Percentiles rank a stretch among this genome's conserved stretches.
These are phyloP conservation scores for Serrognathus titanus DNA, from an alignment of 2,888 invertebrate species.

Conservation along the genomic window DNA sequence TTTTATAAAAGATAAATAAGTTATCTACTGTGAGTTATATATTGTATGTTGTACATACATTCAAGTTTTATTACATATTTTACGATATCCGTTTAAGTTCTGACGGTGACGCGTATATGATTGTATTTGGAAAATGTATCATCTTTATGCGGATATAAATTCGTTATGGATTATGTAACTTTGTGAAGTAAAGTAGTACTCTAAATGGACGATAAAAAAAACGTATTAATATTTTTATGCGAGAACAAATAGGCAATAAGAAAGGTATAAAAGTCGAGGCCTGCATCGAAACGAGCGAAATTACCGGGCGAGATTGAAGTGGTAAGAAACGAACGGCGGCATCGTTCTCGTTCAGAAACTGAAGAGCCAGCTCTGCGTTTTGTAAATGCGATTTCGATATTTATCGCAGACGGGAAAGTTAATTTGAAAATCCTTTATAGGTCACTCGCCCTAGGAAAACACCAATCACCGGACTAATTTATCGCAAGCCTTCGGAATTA, in stretches of 20 bases:
- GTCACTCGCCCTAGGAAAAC: constrained; percentile 15
- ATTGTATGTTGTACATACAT: no score
- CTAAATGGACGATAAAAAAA: not conserved
- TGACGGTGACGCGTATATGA: no score
- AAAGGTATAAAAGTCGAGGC: not conserved
- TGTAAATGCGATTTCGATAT: constrained; percentile 23
- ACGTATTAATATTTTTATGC: constrained; percentile 2
- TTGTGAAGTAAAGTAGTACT: not conserved
- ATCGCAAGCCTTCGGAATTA: constrained; percentile 1
- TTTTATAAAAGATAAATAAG: no score
- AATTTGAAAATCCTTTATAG: constrained; percentile 20
- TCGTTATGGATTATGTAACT: constrained; percentile 1
- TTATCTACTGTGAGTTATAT: no score
- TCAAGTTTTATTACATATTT: no score
- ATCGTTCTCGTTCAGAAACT: constrained; percentile 15
- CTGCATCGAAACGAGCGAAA: constrained; percentile 4
- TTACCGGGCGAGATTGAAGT: not conserved
- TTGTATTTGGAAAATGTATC: no score
- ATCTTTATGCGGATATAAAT: not conserved
- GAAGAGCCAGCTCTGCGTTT: constrained; percentile 18
- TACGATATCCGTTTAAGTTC: no score
- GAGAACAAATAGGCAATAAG: constrained; percentile 2
- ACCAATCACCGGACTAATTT: constrained; percentile 14
- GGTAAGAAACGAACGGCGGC: not conserved
- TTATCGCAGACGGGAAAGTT: constrained; percentile 20